Percentiles rank a stretch among this genome's conserved stretches.
phyloP scores from a whole-genome alignment of 2,888 invertebrate genomes.

The Diloba caeruleocephala region DNA sequence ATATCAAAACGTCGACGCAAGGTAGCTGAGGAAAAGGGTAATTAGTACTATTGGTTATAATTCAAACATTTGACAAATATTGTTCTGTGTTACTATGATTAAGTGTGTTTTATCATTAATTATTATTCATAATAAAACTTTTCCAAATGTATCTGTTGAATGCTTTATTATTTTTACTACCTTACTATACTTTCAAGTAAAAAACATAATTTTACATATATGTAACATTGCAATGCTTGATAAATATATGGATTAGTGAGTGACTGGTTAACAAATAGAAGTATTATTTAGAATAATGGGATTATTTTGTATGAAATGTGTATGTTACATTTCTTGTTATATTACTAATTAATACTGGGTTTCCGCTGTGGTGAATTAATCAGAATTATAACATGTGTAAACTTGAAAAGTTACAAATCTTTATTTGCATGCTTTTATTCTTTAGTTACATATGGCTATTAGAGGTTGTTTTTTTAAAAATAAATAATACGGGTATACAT shows the following conservation, averaged over 20 bases:
- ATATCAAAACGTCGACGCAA: slow-evolving; percentile 79
- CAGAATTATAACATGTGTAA: slow-evolving; percentile 1
- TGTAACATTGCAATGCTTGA: slow-evolving; percentile 30
- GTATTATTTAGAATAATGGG: slow-evolving; percentile 1
- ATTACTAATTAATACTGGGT: slow-evolving; percentile 40
- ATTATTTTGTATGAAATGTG: background rate
- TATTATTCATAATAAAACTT: slow-evolving; percentile 80
- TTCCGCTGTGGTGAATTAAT: slow-evolving; percentile 45
- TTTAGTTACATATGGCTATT: slow-evolving; percentile 17
- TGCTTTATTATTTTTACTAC: slow-evolving; percentile 74
- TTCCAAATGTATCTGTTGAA: slow-evolving; percentile 75
- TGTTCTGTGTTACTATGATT: slow-evolving; percentile 77
- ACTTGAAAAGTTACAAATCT: slow-evolving; percentile 1
- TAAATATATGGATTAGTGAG: slow-evolving; percentile 17
- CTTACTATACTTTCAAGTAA: slow-evolving; percentile 41
- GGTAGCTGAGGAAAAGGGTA: slow-evolving; percentile 82
- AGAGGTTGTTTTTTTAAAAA: slow-evolving; percentile 11
- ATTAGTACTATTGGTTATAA: slow-evolving; percentile 73
- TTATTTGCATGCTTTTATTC: slow-evolving; percentile 29
- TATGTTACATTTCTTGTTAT: slow-evolving; percentile 9
- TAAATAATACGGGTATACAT: slow-evolving; percentile 6
- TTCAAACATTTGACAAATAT: slow-evolving; percentile 68
- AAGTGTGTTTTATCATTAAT: slow-evolving; percentile 74
- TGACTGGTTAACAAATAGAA: slow-evolving; percentile 24
- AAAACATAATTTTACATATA: slow-evolving; percentile 6